Evolutionary conservation across 2,888 invertebrate genomes (phyloP), one percentile per base, ranked within the genome.

Genomic region (Hypsopygia costalis): DNA sequence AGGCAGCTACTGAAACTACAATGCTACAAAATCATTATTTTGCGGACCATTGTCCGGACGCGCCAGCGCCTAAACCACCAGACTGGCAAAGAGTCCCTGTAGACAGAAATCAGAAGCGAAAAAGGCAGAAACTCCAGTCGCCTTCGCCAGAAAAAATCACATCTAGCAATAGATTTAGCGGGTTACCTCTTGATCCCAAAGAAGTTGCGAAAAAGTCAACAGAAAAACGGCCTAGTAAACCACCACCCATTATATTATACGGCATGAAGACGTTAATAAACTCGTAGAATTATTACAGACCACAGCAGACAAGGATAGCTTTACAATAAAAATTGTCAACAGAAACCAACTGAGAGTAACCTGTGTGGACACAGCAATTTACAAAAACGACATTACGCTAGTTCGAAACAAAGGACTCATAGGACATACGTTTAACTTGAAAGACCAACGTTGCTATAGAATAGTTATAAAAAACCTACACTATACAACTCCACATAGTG

Each of bases 371-470:
- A 11, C 29, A 6, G 46, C 39, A n/a, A 38, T 28, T 7, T 49
- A 47, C 30, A 44, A 49, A 41, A 41, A 43, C 29, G 9, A 49
- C 5, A 49, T 51, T 1, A 29, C 25, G 0, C 2, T 44, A 4
- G 33, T 46, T 1, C 12, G 51, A 9, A 40, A 45, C 12, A 43
- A 40, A 3, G 41, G 43, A 1, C 43, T 51, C 8, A 48, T 48
- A 29, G 49, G 49, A 1, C 43, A 46, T 12, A 44, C 49, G 0
- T 49, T 49, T 9, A 49, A 43, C 8, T 30, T 16, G 21, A 51
- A 43, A 35, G 34, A 44, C 7, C 11, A 41, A 22, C 25, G 27
- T 12, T 33, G 27, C 11, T 48, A 22, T 25, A 43, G 48, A 43
- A 29, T 42, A 16, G 47, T 47, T 1, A 52, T 47, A 6, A 41